Percentiles rank a stretch among this genome's conserved stretches.
phyloP scores from a whole-genome alignment of 2,888 invertebrate genomes.

The Hydroisotoma schaefferi region DNA sequence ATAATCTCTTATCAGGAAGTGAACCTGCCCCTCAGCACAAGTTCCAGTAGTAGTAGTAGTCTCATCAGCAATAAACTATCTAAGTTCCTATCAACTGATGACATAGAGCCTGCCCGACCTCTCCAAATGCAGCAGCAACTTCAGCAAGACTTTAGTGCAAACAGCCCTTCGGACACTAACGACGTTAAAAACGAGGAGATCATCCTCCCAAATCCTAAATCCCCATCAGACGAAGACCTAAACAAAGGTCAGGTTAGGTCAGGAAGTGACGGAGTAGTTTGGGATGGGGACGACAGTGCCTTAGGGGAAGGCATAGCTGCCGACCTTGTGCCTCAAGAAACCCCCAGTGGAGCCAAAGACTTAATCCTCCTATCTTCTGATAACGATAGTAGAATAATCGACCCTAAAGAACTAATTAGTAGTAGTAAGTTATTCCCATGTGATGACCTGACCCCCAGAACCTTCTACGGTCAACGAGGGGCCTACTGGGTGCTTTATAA shows the following conservation, averaged over 20 bases:
- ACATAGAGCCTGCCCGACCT: background rate
- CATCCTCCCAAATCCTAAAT: no score
- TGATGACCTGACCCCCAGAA: conserved; percentile 61
- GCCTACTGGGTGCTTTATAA: conserved; percentile 87
- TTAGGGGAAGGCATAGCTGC: conserved; percentile 12
- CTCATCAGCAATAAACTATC: background rate
- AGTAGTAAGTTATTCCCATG: conserved; percentile 59
- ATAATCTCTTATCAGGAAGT: conserved; percentile 14
- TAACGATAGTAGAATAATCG: background rate
- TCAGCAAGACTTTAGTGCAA: no score
- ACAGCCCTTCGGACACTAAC: no score
- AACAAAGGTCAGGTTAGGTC: no score
- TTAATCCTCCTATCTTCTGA: conserved; percentile 1
- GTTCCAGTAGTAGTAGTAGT: conserved; percentile 15
- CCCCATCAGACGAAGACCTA: no score
- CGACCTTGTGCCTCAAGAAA: background rate
- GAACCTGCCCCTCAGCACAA: conserved; percentile 11
- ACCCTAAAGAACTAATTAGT: background rate
- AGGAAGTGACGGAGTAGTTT: conserved; percentile 2
- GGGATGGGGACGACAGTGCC: conserved; percentile 12
- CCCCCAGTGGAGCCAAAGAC: background rate
- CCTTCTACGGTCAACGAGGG: conserved; percentile 67
- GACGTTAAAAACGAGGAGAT: no score
- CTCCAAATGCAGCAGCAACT: background rate
- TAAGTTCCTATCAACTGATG: no score